These are phyloP conservation scores for Phoeniculus purpureus DNA, from an alignment of 2,797 vertebrate species.

Conservation along the genomic window DNA sequence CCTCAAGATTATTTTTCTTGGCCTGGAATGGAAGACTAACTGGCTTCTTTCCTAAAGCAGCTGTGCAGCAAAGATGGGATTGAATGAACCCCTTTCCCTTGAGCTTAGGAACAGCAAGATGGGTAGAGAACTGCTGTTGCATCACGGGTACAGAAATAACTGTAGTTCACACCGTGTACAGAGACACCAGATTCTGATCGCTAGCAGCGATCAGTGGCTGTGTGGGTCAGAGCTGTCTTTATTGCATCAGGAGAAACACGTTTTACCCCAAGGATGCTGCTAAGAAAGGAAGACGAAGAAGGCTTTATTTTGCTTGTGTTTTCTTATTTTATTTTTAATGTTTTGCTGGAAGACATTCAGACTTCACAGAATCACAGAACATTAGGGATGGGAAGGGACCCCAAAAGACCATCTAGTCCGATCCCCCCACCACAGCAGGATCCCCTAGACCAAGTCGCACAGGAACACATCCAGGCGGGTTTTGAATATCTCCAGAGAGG, in stretches of 20 bases:
- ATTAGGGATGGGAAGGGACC: no score
- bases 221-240: neutral
- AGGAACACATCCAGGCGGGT: no score
- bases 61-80: conserved; percentile 37
- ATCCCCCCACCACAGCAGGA: no score
- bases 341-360: conserved; percentile 4
- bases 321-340: rapidly evolving
- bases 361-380: neutral
- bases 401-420: no score
- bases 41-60: conserved; percentile 64
- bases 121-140: conserved; percentile 40
- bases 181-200: neutral
- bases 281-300: neutral
- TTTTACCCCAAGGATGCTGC: neutral
- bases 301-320: neutral
- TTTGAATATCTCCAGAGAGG: no score
- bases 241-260: neutral
- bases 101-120: conserved; percentile 34
- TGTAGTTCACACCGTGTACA: conserved; percentile 1
- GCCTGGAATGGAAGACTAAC: neutral
- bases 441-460: no score
- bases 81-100: conserved; percentile 22
- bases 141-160: conserved; percentile 34
- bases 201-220: neutral
- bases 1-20: conserved; percentile 63